Conservation (phyloP, 1,140 invertebrate species). For the Steinernema khuongi region DNA sequence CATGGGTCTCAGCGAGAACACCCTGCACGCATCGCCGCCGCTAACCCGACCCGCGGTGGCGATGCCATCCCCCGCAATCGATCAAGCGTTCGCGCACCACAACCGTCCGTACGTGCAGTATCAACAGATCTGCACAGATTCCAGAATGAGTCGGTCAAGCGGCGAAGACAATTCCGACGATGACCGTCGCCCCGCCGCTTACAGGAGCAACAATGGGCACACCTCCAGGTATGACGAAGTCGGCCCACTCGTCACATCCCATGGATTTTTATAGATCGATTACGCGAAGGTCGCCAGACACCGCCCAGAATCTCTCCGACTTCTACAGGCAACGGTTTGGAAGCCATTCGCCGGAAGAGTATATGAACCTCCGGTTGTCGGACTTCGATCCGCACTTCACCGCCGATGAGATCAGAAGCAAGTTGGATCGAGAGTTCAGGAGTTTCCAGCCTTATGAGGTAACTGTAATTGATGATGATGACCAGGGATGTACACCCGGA, state of each 20-base stretch:
- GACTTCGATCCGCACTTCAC: conserved; percentile 32
- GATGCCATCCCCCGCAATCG: too few species aligned
- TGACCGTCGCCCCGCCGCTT: background rate
- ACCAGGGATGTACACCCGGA: too few species aligned
- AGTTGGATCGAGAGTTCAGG: conserved; percentile 28
- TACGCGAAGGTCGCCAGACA: background rate
- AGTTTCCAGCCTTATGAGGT: conserved; percentile 33
- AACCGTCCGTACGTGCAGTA: too few species aligned
- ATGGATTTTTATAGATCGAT: background rate
- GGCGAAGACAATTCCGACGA: background rate
- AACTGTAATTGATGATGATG: too few species aligned
- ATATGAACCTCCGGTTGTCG: conserved; percentile 38
- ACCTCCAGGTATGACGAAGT: background rate
- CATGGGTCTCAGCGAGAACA: too few species aligned
- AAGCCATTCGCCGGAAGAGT: conserved; percentile 38
- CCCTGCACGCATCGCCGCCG: too few species aligned
- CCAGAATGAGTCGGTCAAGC: background rate
- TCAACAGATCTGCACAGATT: too few species aligned
- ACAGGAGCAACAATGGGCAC: background rate
- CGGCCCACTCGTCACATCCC: background rate
- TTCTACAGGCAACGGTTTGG: conserved; percentile 36
- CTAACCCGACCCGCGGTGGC: too few species aligned
- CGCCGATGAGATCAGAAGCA: conserved; percentile 30
- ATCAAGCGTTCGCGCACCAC: too few species aligned
- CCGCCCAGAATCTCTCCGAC: background rate